Evolutionary conservation across 2,113 vertebrate species (phyloP).

Genomic region (Rattus norvegicus): GRCr8 NC_086023.1:147570001-147570500

Average conservation of each 20-base stretch:
- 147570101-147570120: slow-evolving; percentile 52
- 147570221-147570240: slow-evolving; percentile 62
- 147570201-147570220: slow-evolving; percentile 45
- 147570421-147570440: background rate
- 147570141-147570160: slow-evolving; percentile 66
- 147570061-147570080: slow-evolving; percentile 63
- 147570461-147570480: slow-evolving; percentile 2
- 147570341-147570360: background rate
- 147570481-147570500: slow-evolving; percentile 36
- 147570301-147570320: slow-evolving; percentile 43
- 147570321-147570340: background rate
- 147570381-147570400: background rate
- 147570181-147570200: slow-evolving; percentile 62
- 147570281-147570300: slow-evolving; percentile 73
- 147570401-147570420: background rate
- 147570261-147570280: slow-evolving; percentile 73
- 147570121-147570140: slow-evolving; percentile 68
- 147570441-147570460: background rate
- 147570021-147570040: slow-evolving; percentile 39
- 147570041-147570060: slow-evolving; percentile 51
- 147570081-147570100: background rate
- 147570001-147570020: background rate
- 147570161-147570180: slow-evolving; percentile 65
- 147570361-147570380: background rate
- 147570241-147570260: slow-evolving; percentile 62